Base-by-base conservation (phyloP, 2,113 vertebrate species). In the Caranx ignobilis region DNA sequence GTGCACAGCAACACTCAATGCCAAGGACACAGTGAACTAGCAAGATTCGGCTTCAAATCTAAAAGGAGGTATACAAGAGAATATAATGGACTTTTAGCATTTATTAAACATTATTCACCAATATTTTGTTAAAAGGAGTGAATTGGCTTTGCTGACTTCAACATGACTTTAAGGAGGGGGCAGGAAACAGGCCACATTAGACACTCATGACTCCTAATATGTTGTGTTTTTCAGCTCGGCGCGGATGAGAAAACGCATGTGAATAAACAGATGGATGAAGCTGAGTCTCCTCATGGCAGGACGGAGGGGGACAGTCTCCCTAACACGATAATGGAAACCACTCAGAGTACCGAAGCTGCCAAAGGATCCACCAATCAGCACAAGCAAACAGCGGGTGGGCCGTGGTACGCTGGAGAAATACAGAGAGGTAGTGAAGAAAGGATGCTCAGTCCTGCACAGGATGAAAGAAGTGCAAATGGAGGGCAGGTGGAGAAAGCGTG, bases 21-120 rank as follows among this genome's bases (percentile, higher is more conserved):
- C 80, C 83, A 79, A 85, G 83, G 85, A 87, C 83, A 68, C 54
- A n/a, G 48, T 2, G 37, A 61, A 62, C 43, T 39, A 75, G 50
- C 77, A 35, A 45, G 60, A 43, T 41, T 61, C 54, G 1, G 81
- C 76, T 67, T 61, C 55, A 39, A 62, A 64, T 19, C 34, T 61
- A 60, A 71, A 72, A 71, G 43, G 62, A 71, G 54, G 39, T 7
- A 71, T 41, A 68, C 43, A 8, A 41, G 55, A 50, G 50, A 76
- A 59, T 26, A 32, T 12, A 43, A 6, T 35, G 66, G 9, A 43
- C 54, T 66, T 71, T 66, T 37, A 4, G 34, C 5, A 32, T 11
- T 6, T 34, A 48, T 73, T 83, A 67, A 5, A 59, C 6, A 5
- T 31, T 15, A 43, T 74, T 48, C 57, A n/a, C 11, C 2, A 5